Percentiles rank a stretch among this genome's conserved stretches.
Conservation (phyloP, 2,888 invertebrate species). For the Toxonevra muliebris region DNA sequence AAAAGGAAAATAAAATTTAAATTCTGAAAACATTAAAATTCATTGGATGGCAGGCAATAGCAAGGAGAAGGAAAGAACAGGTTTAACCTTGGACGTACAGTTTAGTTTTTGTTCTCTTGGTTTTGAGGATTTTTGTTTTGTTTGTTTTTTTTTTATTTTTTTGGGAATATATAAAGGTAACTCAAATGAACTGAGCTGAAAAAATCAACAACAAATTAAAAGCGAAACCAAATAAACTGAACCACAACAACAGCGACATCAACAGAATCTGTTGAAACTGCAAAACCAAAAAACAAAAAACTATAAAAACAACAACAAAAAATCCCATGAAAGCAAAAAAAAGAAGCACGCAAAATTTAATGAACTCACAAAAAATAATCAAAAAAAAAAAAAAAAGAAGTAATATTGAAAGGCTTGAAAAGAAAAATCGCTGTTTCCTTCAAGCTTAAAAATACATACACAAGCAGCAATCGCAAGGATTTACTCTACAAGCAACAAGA, state of each 20-base stretch:
- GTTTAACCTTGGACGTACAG: conserved; percentile 37
- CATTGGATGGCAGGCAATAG: conserved; percentile 17
- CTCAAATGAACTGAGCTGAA: conserved; percentile 30
- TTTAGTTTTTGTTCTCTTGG: conserved; percentile 7
- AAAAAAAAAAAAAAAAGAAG: conserved; percentile 16
- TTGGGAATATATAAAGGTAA: conserved; percentile 16
- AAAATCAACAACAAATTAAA: conserved; percentile 36
- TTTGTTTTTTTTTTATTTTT: not conserved
- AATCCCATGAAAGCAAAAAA: conserved; percentile 5
- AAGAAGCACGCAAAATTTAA: no score
- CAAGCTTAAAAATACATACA: no score
- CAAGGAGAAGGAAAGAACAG: conserved; percentile 14
- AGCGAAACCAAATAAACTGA: conserved; percentile 41
- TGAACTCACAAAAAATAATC: not conserved
- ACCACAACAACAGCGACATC: conserved; percentile 10
- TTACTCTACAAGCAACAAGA: no score
- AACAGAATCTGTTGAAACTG: conserved; percentile 15
- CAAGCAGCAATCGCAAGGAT: no score
- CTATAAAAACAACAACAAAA: conserved; percentile 1
- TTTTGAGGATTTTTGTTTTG: not conserved
- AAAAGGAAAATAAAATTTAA: conserved; percentile 21
- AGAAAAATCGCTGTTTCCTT: conserved; percentile 4
- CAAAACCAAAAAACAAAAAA: conserved; percentile 3
- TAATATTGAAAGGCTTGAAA: conserved; percentile 25
- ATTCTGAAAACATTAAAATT: conserved; percentile 31